Evolutionary conservation across 2,113 vertebrate species (phyloP).

Genomic region (Cyprinus carpio): DNA sequence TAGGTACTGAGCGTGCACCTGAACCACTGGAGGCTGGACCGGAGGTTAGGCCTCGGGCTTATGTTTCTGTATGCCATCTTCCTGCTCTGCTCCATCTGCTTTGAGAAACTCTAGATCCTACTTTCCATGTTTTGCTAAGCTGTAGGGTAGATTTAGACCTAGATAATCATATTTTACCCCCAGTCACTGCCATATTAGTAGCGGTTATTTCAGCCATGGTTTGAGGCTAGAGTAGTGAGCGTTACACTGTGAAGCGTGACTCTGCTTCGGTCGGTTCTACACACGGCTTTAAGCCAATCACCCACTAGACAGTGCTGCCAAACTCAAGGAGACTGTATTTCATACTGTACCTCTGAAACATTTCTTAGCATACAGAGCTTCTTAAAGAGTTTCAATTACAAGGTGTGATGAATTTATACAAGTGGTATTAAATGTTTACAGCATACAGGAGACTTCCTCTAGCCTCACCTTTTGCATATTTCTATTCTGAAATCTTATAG

Average conservation of each 20-base stretch:
- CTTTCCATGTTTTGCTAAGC: background rate
- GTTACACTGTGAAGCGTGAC: background rate
- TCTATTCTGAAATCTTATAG: constrained; percentile 21
- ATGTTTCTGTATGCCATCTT: constrained; percentile 76
- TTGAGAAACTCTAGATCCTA: constrained; percentile 69
- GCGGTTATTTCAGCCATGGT: background rate
- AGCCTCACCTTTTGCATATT: constrained; percentile 16
- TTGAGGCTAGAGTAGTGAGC: background rate
- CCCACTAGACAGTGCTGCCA: background rate
- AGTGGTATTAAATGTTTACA: constrained; percentile 45
- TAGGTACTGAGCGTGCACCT: constrained; percentile 79
- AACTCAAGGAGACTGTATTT: constrained; percentile 20
- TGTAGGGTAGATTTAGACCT: background rate
- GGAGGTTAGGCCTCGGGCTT: constrained; percentile 73
- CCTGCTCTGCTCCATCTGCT: constrained; percentile 76
- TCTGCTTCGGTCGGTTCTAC: background rate
- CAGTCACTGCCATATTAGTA: constrained; percentile 24
- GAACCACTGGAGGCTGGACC: constrained; percentile 79
- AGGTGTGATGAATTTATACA: constrained; percentile 18
- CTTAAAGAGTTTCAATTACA: constrained; percentile 16
- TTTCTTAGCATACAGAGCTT: background rate
- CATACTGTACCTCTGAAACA: constrained; percentile 17
- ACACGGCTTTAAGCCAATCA: background rate
- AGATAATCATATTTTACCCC: background rate
- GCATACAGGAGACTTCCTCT: constrained; percentile 43